A percentile compares a stretch with the other conserved stretches of the same genome.
Conservation (phyloP, 23 tunicate species). For the Oikopleura albicans region DNA sequence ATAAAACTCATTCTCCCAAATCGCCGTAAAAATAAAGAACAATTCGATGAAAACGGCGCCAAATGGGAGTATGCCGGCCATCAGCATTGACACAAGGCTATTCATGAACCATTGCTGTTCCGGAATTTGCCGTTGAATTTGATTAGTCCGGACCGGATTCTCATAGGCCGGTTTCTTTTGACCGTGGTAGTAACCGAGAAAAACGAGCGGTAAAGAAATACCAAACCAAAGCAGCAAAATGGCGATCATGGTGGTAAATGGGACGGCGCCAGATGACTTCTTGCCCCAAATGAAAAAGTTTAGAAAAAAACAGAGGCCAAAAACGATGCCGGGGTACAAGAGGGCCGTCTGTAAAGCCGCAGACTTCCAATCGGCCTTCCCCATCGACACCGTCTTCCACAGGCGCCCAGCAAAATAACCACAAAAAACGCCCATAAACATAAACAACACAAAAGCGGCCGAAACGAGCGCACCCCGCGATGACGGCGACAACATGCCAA, state of each 20-base stretch:
- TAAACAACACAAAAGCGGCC: slow-evolving; percentile 61
- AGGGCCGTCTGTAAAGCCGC: slow-evolving; percentile 87
- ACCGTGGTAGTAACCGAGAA: slow-evolving; percentile 80
- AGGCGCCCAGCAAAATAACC: slow-evolving; percentile 85
- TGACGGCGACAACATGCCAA: slow-evolving; percentile 95
- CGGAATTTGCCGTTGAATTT: slow-evolving; percentile 89
- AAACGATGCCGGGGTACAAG: slow-evolving; percentile 68
- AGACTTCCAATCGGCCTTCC: slow-evolving; percentile 70
- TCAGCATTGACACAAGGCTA: slow-evolving; percentile 62
- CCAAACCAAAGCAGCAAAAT: slow-evolving; percentile 74
- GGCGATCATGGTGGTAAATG: slow-evolving; percentile 87
- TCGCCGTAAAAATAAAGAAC: slow-evolving; percentile 97
- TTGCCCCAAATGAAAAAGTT: slow-evolving; percentile 99
- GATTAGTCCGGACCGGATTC: slow-evolving; percentile 87
- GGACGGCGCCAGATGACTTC: slow-evolving; percentile 97
- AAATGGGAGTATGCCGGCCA: slow-evolving; percentile 98
- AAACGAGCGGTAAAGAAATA: slow-evolving; percentile 64
- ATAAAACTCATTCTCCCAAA: slow-evolving; percentile 97
- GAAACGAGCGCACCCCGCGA: slow-evolving; percentile 72
- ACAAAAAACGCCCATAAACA: slow-evolving; percentile 31
- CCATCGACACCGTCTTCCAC: slow-evolving; percentile 60
- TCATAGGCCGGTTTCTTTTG: slow-evolving; percentile 87
- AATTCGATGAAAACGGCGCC: slow-evolving; percentile 98
- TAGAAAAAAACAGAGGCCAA: slow-evolving; percentile 54
- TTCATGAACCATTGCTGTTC: slow-evolving; percentile 91